Evolutionary conservation across 2,888 invertebrate genomes (phyloP), one percentile per base, ranked within the genome.

Genomic region (Deroplatys truncata): DNA sequence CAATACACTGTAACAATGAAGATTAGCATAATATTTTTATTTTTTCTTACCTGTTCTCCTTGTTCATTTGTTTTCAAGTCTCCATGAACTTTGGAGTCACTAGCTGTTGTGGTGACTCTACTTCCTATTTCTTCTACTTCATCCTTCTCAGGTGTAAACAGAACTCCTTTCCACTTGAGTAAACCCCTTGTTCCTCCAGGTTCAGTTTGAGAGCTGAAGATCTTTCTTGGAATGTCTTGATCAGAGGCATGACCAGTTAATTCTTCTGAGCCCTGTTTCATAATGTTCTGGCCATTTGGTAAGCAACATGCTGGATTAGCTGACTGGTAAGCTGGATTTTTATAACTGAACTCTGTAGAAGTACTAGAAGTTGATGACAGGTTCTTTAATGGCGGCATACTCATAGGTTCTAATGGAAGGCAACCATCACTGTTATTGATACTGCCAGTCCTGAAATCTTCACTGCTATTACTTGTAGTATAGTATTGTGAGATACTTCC

Each of bases 121-220:
- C 43, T 87, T 25, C 35, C 83, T 29, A 84, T 25, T 56, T 89
- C 87, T 16, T 89, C 89, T 9, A 83, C 84, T 28, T 82, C 84
- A 84, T 89, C 95, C 91, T 95, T 95, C 91, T 96, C 96, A 7
- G 96, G 96, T 28, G 96, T 96, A 92, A 97, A 94, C 91, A 96
- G 95, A 85, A 96, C 96, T 87, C 96, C 97, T 93, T 97, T 97
- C 97, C 97, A 97, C 94, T 97, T 97, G 92, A 96, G 94, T 92
- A 97, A 94, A 88, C 96, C 95, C 91, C 95, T 93, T 87, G 92
- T 88, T 35, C 83, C 87, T 10, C 84, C 92, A 92, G 91, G 92
- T 93, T 85, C 93, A 93, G 93, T 91, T 43, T 83, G 82, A 82
- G 35, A 84, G 31, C 56, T 86, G 16, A 91, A 91, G 87, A 89